Evolutionary conservation across 2,797 vertebrate species (phyloP), one percentile per base, ranked within the genome.

Genomic region (Tolypeutes matacus): DNA sequence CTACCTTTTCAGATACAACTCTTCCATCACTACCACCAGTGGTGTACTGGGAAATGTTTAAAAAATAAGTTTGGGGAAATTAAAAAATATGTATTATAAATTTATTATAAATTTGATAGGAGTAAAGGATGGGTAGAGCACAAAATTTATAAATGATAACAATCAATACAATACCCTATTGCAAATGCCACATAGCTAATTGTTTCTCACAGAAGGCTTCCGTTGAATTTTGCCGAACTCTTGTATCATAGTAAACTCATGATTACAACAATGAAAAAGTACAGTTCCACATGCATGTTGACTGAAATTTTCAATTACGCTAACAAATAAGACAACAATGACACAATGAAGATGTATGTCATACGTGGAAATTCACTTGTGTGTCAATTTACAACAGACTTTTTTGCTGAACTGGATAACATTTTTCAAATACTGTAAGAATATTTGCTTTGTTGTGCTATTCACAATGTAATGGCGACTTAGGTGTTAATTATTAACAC

Each of bases 311-410:
- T 75, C 46, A 80, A 51, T 85, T 89, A 67, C 60, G 39, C 65
- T 76, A 91, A 70, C 39, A 20, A 93, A 23, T 65, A 70, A 75
- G 62, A 93, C n/a, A 75, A 84, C 93, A 62, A 42, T 49, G 46
- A 77, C 89, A 89, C 46, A 70, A 76, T 60, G 15, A 75, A 77
- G 60, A 39, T 86, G 11, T 65, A 25, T 58, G 2, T 21, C 10
- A 0, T 60, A 56, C 18, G 34, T 21, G 91, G 62, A 77, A 73
- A 60, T 81, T 20, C 39, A 84, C 12, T 0, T 70, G 53, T 7
- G 18, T 56, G 75, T 81, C 11, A 69, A 51, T n/a, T 29, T 46
- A 25, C 7, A 4, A 84, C 15, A 72, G 46, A 91, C 62, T 78
- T 83, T 77, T 89, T 69, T 34, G 56, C 67, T 73, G 12, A 89